Evolutionary conservation across 2,888 invertebrate genomes (phyloP), one percentile per base, ranked within the genome.

Genomic region (Galerucella pusilla): DNA sequence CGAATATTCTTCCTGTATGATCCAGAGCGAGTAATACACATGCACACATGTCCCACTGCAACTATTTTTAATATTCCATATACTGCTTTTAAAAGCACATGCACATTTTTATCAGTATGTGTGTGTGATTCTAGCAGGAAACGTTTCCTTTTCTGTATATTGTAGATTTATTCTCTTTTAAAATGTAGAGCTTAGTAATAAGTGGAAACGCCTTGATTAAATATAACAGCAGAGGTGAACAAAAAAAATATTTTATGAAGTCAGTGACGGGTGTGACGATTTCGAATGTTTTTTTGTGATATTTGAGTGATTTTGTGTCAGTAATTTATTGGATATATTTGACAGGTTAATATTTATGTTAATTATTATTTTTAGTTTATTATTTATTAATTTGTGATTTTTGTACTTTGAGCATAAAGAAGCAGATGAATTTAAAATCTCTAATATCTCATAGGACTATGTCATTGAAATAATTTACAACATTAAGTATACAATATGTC

Each of bases 71-170:
- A 75, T 75, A 77, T 35, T 57, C 57, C 67, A 63, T 64, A 42
- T 42, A 71, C 20, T 69, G 73, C 35, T 75, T 74, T 68, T 61
- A 72, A 67, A 75, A 73, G 74, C 78, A 75, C 74, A 75, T 77
- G 77, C 70, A 68, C 75, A 70, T 67, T 73, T 74, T 79, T 79
- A 79, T 79, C 77, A 75, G 73, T 72, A 68, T 61, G 71, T 72
- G 71, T 52, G 12, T 70, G 72, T 73, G 70, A 72, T 72, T 68
- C 78, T 83, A 84, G 82, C 83, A 84, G 84, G 83, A 81, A 81
- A 80, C 80, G 80, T 82, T 84, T 84, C 84, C 84, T 79, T 73
- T 76, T 59, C 16, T 45, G 45, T 46, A 20, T 20, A 65, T 65
- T 65, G 68, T 76, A 68, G 52, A 74, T 67, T 70, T 73, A 64